Conservation (phyloP, 2,888 invertebrate species). For the Drosophila eohydei region DNA sequence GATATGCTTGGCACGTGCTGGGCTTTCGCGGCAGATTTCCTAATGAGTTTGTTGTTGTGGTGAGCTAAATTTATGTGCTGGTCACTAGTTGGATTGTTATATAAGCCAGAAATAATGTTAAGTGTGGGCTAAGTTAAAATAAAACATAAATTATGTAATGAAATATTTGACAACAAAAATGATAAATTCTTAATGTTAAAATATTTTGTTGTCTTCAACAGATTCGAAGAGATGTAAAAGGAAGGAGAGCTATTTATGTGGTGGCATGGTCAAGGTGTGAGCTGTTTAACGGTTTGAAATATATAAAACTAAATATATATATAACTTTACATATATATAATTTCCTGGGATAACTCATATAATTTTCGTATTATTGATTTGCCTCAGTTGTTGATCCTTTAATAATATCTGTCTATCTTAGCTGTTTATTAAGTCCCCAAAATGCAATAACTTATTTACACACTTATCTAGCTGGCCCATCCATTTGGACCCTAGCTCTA, state of each 20-base stretch:
- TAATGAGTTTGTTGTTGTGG: conserved; percentile 19
- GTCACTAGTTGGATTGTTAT: background rate
- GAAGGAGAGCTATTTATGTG: background rate
- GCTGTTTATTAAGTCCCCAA: too few species aligned
- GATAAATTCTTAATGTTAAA: background rate
- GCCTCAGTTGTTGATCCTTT: too few species aligned
- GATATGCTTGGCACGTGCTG: conserved; percentile 39
- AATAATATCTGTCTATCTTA: too few species aligned
- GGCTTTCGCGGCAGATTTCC: conserved; percentile 4
- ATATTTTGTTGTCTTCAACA: background rate
- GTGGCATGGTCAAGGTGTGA: too few species aligned
- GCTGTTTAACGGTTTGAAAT: too few species aligned
- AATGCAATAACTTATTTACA: background rate
- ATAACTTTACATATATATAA: too few species aligned
- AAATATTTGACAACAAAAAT: background rate
- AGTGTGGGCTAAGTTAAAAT: background rate
- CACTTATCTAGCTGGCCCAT: background rate
- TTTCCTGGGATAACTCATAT: too few species aligned
- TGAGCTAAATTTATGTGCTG: background rate
- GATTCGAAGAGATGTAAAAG: too few species aligned
- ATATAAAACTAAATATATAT: too few species aligned
- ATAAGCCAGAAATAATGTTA: background rate
- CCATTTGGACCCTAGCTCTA: background rate
- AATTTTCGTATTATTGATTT: too few species aligned
- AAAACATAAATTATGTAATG: background rate